Base-by-base conservation (phyloP, 2,113 vertebrate genomes). In the Dissostichus mawsoni region DNA sequence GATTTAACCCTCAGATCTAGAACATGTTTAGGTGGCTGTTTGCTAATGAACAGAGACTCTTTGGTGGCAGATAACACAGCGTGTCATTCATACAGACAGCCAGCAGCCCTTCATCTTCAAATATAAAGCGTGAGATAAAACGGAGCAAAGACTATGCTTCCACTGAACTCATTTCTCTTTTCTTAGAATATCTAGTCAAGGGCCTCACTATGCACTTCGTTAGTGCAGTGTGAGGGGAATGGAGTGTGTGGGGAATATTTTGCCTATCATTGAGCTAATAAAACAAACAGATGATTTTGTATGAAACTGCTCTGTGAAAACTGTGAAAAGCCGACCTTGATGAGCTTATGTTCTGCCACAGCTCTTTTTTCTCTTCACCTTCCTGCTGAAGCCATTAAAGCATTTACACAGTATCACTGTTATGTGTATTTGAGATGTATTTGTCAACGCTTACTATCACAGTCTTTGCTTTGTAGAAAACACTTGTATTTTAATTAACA, bases 1-100 rank as follows among this genome's bases (percentile, higher is more conserved):
- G 87, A 87, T 90, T 88, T 86, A 80, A 87, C 76, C 84, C 79
- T 87, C 89, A 76, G 89, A 86, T 88, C 73, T 61, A 63, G 69
- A 85, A 78, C 84, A 81, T 62, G 82, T 85, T 86, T 77, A 74
- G 82, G 77, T 41, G 45, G 63, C 74, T 89, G 80, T 87, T 85
- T 81, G 77, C 80, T 87, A 87, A 89, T 89, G 81, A 90, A 90
- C 81, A 89, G 61, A 76, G 84, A 82, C 71, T 79, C 81, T 75
- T 47, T 62, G 79, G 81, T 2, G 16, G 70, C 67, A 76, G 86
- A 88, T 88, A 86, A 80, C 81, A 73, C 79, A 51, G 84, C 72
- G 72, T 86, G 71, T 90, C 83, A 82, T 86, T 86, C 80, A 81
- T 52, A 71, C 63, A 79, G 78, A 85, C 76, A 85, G 73, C 69